Base-by-base conservation (phyloP, 2,797 vertebrate genomes). In the Tokudaia muenninki region DNA sequence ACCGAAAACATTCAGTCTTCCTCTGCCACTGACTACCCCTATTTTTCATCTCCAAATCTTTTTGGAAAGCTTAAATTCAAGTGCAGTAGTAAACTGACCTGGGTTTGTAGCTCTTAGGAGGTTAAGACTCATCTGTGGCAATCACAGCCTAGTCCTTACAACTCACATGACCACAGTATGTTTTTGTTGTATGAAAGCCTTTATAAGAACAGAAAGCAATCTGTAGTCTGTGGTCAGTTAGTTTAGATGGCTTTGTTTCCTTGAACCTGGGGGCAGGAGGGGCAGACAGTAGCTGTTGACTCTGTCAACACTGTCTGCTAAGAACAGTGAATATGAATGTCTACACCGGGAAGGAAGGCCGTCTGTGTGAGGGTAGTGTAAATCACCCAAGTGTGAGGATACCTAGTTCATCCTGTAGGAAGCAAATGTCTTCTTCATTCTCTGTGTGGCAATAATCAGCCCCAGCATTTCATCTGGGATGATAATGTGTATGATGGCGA, bases 171-270 rank as follows among this genome's bases (percentile, higher is more conserved):
- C 61, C 99, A 59, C 99, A 99, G 67, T 98, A 99, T 0, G 99
- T 99, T 99, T 98, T 99, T 99, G 98, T 99, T 98, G 99, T 99
- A 95, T 99, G 99, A 98, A 99, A 99, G 14, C 99, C 99, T 97
- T 99, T 99, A 98, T 99, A 99, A 97, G 99, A 98, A 98, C 99
- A 99, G 6, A 99, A 97, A 99, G 6, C 99, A 97, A 99, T 99
- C 98, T 99, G 98, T 98, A 99, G 99, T 72, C 99, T 99, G 0
- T 99, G 99, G 84, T 99, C 99, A 0, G 99, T 99, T 98, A 99
- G 98, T 97, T 98, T 99, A 98, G 99, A 99, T 98, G 99, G 99
- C 21, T 99, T 99, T 0, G 99, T 99, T 98, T 89, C 55, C 72
- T 89, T 37, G 57, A 50, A 50, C 44, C 19, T 50, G 19, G 21